These are phyloP conservation scores for Brachyistius frenatus DNA, from an alignment of 2,113 vertebrate genomes.

Conservation along the genomic window DNA sequence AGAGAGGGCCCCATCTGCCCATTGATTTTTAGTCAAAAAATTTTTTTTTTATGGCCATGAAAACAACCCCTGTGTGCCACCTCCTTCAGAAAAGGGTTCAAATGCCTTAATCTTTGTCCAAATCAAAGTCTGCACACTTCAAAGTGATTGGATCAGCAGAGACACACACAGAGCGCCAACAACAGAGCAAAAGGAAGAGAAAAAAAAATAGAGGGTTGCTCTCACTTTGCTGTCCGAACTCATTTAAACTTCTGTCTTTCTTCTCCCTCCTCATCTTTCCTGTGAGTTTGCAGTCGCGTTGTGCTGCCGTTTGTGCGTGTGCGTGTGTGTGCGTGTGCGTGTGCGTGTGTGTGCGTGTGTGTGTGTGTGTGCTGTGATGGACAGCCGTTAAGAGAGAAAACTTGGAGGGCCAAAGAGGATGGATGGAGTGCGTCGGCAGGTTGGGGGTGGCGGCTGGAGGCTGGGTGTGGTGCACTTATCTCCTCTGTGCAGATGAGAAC, in stretches of 20 bases:
- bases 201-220: constrained; percentile 26
- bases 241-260: constrained; percentile 53
- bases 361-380: constrained; percentile 27
- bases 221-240: constrained; percentile 60
- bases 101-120: constrained; percentile 64
- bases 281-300: constrained; percentile 19
- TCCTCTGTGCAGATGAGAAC: constrained; percentile 72
- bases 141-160: constrained; percentile 60
- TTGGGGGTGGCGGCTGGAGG: constrained; percentile 34
- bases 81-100: constrained; percentile 40
- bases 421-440: constrained; percentile 30
- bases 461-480: constrained; percentile 70
- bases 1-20: constrained; percentile 28
- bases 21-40: constrained; percentile 68
- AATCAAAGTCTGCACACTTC: constrained; percentile 69
- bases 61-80: constrained; percentile 51
- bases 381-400: constrained; percentile 20
- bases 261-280: constrained; percentile 22
- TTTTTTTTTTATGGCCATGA: constrained; percentile 43
- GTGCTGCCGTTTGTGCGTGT: constrained; percentile 11
- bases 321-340: constrained; percentile 2
- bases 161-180: constrained; percentile 28
- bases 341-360: too few relatives aligned
- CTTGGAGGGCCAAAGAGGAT: constrained; percentile 22
- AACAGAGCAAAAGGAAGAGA: constrained; percentile 10